Evolutionary conservation across 2,888 invertebrate genomes (phyloP).

Genomic region (Chrysomela aeneicollis): DNA sequence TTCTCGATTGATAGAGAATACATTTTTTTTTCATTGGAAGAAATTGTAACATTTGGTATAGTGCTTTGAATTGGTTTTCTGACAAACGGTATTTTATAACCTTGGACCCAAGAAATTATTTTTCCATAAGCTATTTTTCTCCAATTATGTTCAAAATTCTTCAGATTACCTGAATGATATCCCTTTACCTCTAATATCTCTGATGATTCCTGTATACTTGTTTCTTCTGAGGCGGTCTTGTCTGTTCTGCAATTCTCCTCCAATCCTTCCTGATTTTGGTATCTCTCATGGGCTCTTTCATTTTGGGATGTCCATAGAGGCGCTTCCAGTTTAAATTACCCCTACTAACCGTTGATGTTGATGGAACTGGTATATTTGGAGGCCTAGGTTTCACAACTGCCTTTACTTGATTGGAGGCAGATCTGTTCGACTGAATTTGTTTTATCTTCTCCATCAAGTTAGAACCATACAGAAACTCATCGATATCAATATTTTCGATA

Average conservation of each 20-base stretch:
- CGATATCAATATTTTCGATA: background rate
- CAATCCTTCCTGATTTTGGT: too few species aligned
- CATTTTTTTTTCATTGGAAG: background rate
- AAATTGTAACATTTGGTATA: background rate
- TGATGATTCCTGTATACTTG: too few species aligned
- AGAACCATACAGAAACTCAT: too few species aligned
- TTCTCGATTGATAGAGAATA: conserved; percentile 1
- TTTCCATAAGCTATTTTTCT: too few species aligned
- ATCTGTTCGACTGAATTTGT: conserved; percentile 1
- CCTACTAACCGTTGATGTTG: conserved; percentile 3
- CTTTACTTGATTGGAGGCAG: background rate
- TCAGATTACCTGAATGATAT: too few species aligned
- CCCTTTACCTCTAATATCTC: too few species aligned
- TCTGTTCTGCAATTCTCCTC: too few species aligned
- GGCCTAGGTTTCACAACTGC: background rate
- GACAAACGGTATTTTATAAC: background rate
- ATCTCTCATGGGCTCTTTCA: conserved; percentile 2
- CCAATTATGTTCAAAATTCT: too few species aligned
- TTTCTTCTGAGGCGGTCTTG: too few species aligned
- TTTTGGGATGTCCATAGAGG: background rate
- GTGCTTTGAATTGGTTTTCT: background rate
- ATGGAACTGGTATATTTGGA: too few species aligned
- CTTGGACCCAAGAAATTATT: conserved; percentile 1
- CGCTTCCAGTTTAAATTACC: conserved; percentile 4
- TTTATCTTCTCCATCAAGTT: too few species aligned